Conservation (phyloP, 2,113 vertebrate genomes). For the Pardalotus punctatus region DNA sequence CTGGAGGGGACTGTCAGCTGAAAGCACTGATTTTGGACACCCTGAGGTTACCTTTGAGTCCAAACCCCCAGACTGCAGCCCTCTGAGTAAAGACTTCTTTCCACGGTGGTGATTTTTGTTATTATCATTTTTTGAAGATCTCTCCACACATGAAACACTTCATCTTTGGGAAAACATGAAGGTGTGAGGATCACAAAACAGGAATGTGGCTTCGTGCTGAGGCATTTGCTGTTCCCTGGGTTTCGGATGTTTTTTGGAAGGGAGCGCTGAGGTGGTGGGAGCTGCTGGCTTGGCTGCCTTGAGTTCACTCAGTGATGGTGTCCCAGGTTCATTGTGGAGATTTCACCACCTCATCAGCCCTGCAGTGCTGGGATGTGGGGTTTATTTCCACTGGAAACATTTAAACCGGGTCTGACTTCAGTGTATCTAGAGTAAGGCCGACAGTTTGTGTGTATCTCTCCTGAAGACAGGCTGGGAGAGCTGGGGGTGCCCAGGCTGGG, state of each 20-base stretch:
- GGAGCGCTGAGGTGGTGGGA: neutral
- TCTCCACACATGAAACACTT: neutral
- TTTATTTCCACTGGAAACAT: neutral
- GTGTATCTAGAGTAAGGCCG: neutral
- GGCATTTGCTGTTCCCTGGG: neutral
- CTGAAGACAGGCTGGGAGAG: neutral
- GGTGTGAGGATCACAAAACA: neutral
- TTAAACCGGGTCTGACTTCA: neutral
- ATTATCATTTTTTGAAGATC: neutral
- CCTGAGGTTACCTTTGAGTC: neutral
- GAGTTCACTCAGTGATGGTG: neutral
- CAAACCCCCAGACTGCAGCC: neutral
- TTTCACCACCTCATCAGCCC: neutral
- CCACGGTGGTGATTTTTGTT: neutral
- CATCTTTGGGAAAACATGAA: neutral
- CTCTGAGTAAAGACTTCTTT: neutral
- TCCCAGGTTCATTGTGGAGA: neutral
- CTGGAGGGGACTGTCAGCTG: slow-evolving; percentile 2
- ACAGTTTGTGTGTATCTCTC: neutral
- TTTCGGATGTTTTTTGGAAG: neutral
- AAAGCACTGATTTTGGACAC: neutral
- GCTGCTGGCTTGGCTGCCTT: neutral
- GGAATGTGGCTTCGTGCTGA: neutral
- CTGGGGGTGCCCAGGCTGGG: no score
- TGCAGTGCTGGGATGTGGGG: neutral